A percentile compares a stretch with the other conserved stretches of the same genome.
Conservation (phyloP, 2,888 invertebrate genomes). For the Ennomos fuscantarius region DNA sequence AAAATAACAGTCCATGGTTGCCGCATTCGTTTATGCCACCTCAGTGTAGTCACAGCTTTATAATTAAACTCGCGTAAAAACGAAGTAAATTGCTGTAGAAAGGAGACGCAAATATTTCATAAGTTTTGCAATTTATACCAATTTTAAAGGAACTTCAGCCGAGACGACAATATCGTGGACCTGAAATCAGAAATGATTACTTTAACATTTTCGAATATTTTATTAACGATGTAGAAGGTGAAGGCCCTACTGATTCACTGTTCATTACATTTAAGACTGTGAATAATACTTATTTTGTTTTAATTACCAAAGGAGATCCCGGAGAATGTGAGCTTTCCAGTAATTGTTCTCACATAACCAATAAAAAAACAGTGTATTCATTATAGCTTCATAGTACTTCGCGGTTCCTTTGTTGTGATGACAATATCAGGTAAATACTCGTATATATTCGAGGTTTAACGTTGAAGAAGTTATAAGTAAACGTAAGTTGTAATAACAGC, state of each 20-base stretch:
- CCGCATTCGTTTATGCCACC: background rate
- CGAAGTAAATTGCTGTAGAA: slow-evolving; percentile 70
- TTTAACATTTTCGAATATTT: slow-evolving; percentile 52
- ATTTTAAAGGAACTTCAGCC: slow-evolving; percentile 72
- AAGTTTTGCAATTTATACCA: slow-evolving; percentile 79
- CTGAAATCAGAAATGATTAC: slow-evolving; percentile 61
- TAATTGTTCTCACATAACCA: too few species aligned
- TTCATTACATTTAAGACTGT: slow-evolving; percentile 8
- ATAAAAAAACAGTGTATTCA: background rate
- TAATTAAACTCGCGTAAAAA: slow-evolving; percentile 77
- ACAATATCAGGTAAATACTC: too few species aligned
- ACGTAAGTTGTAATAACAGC: background rate
- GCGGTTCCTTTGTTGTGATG: too few species aligned
- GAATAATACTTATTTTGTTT: background rate
- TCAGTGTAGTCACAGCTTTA: slow-evolving; percentile 43
- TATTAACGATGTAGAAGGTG: slow-evolving; percentile 40
- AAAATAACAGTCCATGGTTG: background rate
- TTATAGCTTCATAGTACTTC: background rate
- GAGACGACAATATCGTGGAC: slow-evolving; percentile 58
- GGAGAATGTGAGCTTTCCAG: too few species aligned
- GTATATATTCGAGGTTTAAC: too few species aligned
- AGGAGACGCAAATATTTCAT: slow-evolving; percentile 72
- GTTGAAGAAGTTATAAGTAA: too few species aligned
- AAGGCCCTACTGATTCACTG: slow-evolving; percentile 14
- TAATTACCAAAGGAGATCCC: too few species aligned